These are phyloP conservation scores for Thaumatotibia leucotreta DNA, from an alignment of 1,140 invertebrate genomes.

Conservation along the genomic window DNA sequence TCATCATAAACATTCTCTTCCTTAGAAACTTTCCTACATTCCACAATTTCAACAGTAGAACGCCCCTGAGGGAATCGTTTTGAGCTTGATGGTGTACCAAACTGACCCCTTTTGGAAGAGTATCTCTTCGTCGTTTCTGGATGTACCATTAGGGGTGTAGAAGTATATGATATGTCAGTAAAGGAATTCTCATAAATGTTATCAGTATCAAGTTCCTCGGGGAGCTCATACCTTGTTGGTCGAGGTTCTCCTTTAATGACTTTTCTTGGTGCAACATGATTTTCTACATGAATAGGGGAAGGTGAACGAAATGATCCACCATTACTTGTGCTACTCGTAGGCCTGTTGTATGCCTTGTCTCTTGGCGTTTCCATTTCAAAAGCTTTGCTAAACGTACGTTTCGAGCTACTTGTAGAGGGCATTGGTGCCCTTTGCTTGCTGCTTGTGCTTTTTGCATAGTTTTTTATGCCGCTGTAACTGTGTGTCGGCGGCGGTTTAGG, in stretches of 20 bases:
- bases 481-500: conserved; percentile 19
- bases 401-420: conserved; percentile 34
- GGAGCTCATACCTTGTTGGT: conserved; percentile 84
- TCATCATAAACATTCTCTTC: conserved; percentile 74
- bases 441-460: conserved; percentile 20
- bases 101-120: conserved; percentile 44
- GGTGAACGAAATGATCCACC: neutral
- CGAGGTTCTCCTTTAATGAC: conserved; percentile 48
- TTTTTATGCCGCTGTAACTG: conserved; percentile 28
- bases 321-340: conserved; percentile 8
- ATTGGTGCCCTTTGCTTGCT: conserved; percentile 34
- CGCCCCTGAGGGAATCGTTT: conserved; percentile 47
- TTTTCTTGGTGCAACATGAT: neutral
- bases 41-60: conserved; percentile 71
- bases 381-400: conserved; percentile 52
- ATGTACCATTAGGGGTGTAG: conserved; percentile 79
- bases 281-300: conserved; percentile 14
- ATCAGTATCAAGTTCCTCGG: conserved; percentile 80
- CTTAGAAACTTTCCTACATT: conserved; percentile 55
- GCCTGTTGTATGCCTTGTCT: conserved; percentile 14
- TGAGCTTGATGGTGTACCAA: conserved; percentile 57
- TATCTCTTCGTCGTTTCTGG: conserved; percentile 70
- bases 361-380: conserved; percentile 39
- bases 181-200: conserved; percentile 79
- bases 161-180: conserved; percentile 83